Conservation (phyloP, 2,888 invertebrate genomes). For the Conchocele bisecta region DNA sequence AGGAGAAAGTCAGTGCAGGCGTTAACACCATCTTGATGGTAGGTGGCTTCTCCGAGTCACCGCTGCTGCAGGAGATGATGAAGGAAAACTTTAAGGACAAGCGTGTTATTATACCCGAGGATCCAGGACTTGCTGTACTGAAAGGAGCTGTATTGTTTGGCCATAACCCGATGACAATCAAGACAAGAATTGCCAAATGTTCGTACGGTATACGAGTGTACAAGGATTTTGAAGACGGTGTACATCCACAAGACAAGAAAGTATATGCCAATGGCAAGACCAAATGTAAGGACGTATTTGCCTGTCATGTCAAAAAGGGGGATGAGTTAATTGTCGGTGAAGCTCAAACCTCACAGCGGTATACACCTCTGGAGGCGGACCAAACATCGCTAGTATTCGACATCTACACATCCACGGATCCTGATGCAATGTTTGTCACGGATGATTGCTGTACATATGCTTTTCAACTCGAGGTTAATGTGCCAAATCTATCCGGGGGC, state of each 20-base stretch:
- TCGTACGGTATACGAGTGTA: slow-evolving; percentile 57
- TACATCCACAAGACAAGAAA: slow-evolving; percentile 49
- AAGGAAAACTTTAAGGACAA: slow-evolving; percentile 40
- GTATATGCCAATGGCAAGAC: slow-evolving; percentile 31
- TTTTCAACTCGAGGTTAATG: slow-evolving; percentile 56
- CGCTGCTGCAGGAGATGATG: slow-evolving; percentile 55
- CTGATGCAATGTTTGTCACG: slow-evolving; percentile 52
- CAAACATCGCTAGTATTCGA: slow-evolving; percentile 54
- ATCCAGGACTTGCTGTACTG: slow-evolving; percentile 63
- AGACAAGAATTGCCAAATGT: slow-evolving; percentile 55
- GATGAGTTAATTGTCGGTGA: slow-evolving; percentile 51
- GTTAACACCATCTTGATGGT: slow-evolving; percentile 56
- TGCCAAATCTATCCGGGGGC: slow-evolving; percentile 38
- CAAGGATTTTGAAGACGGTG: slow-evolving; percentile 44
- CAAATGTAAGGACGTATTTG: slow-evolving; percentile 61
- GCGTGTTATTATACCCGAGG: slow-evolving; percentile 59
- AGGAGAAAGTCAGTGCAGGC: slow-evolving; percentile 36
- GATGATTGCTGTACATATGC: slow-evolving; percentile 50
- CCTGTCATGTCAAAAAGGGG: slow-evolving; percentile 56
- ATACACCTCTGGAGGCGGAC: slow-evolving; percentile 46
- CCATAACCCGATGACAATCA: slow-evolving; percentile 53
- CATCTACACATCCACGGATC: slow-evolving; percentile 53
- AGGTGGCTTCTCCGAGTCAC: slow-evolving; percentile 64
- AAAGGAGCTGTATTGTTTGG: slow-evolving; percentile 66
- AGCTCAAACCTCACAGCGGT: slow-evolving; percentile 46